A percentile compares a stretch with the other conserved stretches of the same genome.
Evolutionary conservation across 23 tunicate species (phyloP).

Genomic region (Ascidia mentula): DNA sequence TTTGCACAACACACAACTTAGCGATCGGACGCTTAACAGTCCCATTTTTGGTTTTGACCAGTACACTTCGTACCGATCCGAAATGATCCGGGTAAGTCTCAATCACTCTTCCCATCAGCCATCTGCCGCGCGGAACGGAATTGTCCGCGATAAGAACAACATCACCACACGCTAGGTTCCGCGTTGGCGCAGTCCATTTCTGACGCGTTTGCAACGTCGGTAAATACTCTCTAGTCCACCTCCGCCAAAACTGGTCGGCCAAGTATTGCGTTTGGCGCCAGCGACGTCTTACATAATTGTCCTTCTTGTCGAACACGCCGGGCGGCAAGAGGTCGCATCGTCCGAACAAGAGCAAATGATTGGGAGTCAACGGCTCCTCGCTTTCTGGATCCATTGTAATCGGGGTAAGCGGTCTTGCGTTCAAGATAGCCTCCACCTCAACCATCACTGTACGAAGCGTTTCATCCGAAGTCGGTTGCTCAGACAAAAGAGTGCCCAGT

Average conservation of each 20-base stretch:
- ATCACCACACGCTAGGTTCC: too few species aligned
- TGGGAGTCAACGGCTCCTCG: constrained; percentile 4
- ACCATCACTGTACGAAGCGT: constrained; percentile 11
- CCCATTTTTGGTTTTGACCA: too few species aligned
- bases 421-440: constrained; percentile 20
- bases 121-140: too few species aligned
- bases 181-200: too few species aligned
- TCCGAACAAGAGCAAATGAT: constrained; percentile 13
- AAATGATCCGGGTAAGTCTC: too few species aligned
- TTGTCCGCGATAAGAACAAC: too few species aligned
- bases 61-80: too few species aligned
- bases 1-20: too few species aligned
- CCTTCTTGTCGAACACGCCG: constrained; percentile 37
- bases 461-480: constrained; percentile 6
- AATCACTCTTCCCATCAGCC: too few species aligned
- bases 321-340: constrained; percentile 6
- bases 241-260: constrained; percentile 27
- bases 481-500: not conserved
- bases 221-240: constrained; percentile 23
- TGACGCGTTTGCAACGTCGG: not conserved
- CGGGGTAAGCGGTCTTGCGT: constrained; percentile 16
- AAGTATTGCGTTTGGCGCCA: constrained; percentile 27
- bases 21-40: too few species aligned
- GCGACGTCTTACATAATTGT: constrained; percentile 12
- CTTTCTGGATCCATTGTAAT: not conserved